Conservation (phyloP, 2,888 invertebrate genomes). For the Orthonevra nobilis region DNA sequence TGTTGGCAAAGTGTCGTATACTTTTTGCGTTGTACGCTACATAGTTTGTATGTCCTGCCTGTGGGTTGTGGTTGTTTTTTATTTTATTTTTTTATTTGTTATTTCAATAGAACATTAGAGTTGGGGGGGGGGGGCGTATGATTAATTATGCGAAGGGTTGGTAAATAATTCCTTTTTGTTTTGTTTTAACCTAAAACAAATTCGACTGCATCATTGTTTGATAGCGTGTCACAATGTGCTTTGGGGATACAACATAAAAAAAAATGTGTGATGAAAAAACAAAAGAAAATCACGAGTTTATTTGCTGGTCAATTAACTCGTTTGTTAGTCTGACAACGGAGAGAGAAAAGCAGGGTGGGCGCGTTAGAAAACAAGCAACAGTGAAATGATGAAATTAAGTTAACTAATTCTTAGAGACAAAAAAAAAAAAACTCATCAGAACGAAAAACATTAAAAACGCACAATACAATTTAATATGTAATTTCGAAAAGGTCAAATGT, state of each 20-base stretch:
- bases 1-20: conserved; percentile 31
- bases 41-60: background rate
- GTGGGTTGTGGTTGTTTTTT: background rate
- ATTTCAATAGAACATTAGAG: conserved; percentile 21
- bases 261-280: too few species aligned
- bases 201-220: background rate
- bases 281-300: conserved; percentile 6
- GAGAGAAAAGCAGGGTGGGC: background rate
- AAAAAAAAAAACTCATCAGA: too few species aligned
- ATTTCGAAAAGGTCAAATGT: too few species aligned
- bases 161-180: conserved; percentile 36
- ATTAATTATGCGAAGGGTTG: conserved; percentile 38
- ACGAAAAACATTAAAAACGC: too few species aligned
- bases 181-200: too few species aligned
- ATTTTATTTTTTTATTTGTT: conserved; percentile 20
- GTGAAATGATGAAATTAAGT: too few species aligned
- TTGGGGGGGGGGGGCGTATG: conserved; percentile 6
- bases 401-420: too few species aligned
- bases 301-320: conserved; percentile 33
- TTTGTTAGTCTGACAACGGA: conserved; percentile 2
- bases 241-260: too few species aligned
- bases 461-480: too few species aligned
- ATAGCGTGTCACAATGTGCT: conserved; percentile 14
- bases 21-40: conserved; percentile 26
- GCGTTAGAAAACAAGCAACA: too few species aligned